Evolutionary conservation across 2,888 invertebrate genomes (phyloP), one percentile per base, ranked within the genome.

Genomic region (Synanthedon andrenaeformis): DNA sequence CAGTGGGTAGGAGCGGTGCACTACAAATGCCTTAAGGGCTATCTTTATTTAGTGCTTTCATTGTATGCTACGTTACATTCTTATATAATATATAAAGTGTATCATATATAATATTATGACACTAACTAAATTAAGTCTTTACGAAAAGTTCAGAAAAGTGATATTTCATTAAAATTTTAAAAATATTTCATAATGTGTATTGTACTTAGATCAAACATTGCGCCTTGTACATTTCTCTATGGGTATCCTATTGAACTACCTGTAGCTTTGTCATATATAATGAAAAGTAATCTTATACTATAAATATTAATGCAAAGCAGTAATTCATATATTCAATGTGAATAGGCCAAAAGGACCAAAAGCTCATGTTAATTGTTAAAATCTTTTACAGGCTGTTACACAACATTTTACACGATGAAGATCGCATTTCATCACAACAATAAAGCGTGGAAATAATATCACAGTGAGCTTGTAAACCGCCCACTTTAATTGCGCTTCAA

Each of bases 381-480:
- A 23, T 5, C 23, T 60, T 62, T 63, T 60, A 17, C 5, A n/a
- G 23, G 49, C 49, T 8, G 19, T 79, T 79, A 69, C 75, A 74
- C 70, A 82, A 82, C 62, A 69, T 64, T 65, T 67, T 62, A 56
- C 62, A 60, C 61, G 56, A 63, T 68, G 69, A 65, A 63, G 67
- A 69, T 69, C 69, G 66, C 67, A 66, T 81, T 80, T 79, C 81
- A 70, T 77, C 77, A 82, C 64, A 59, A 66, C 70, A 78, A 67
- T 84, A 79, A 85, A 83, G 67, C 69, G 62, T 74, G 69, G 69
- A 82, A 79, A 79, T 81, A 75, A 84, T 80, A 68, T 71, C 69
- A 65, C 59, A 54, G 63, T 55, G 62, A 59, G 69, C 65, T 69
- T 69, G 71, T 84, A 83, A 85, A 83, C 69, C 72, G 66, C 63